Conservation (phyloP, 2,888 invertebrate species). For the Hemistola chrysoprasaria region DNA sequence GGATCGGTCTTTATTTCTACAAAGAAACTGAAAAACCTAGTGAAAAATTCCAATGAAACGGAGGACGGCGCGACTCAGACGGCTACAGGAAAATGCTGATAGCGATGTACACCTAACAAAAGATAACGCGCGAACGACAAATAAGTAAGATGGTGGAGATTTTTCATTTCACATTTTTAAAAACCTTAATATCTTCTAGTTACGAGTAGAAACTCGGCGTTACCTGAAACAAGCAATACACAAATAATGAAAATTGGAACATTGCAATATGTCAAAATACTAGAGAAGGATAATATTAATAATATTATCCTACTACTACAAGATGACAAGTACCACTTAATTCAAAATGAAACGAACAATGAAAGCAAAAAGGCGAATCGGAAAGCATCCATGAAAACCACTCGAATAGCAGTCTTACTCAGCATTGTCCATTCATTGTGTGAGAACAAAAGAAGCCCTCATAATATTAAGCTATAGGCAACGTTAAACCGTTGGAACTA, state of each 20-base stretch:
- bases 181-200: too few species aligned
- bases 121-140: conserved; percentile 8
- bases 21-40: neutral
- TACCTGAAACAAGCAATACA: conserved; percentile 15
- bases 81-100: conserved; percentile 16
- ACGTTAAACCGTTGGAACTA: conserved; percentile 6
- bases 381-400: conserved; percentile 7
- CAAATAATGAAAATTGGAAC: neutral
- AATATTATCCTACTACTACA: too few species aligned
- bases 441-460: conserved; percentile 10
- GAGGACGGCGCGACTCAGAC: conserved; percentile 12
- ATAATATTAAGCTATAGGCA: conserved; percentile 5
- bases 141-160: conserved; percentile 5
- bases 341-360: conserved; percentile 1
- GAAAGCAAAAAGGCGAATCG: conserved; percentile 5
- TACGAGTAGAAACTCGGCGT: too few species aligned
- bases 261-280: neutral
- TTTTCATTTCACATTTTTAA: too few species aligned
- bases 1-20: too few species aligned
- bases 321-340: too few species aligned
- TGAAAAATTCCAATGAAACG: conserved; percentile 7
- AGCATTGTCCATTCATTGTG: conserved; percentile 17
- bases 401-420: conserved; percentile 13
- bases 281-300: neutral
- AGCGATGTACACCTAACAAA: conserved; percentile 12